Percentiles rank a stretch among this genome's conserved stretches.
Conservation (phyloP, 2,888 invertebrate species). For the Neuroscelio doddi region DNA sequence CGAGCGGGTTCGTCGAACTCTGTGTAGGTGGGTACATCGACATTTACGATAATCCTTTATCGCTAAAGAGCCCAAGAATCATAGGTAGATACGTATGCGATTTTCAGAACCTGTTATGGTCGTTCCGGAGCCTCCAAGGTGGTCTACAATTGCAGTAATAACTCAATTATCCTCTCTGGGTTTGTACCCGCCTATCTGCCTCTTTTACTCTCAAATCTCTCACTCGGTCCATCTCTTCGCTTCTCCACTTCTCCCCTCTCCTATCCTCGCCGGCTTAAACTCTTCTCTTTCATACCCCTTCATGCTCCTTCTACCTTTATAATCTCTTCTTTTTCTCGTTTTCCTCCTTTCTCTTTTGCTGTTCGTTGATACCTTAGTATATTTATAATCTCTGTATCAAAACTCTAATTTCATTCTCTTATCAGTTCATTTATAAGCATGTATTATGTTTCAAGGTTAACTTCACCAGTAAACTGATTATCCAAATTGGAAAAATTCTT, state of each 20-base stretch:
- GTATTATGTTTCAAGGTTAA: constrained; percentile 39
- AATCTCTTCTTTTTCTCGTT: constrained; percentile 30
- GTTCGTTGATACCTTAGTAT: constrained; percentile 22
- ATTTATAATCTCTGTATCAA: constrained; percentile 38
- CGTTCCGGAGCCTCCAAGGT: constrained; percentile 71
- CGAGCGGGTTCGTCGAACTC: constrained; percentile 42
- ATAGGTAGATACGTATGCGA: constrained; percentile 65
- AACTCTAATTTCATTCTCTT: constrained; percentile 27
- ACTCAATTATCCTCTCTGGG: constrained; percentile 72
- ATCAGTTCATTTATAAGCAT: constrained; percentile 23
- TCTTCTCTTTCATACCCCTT: constrained; percentile 35
- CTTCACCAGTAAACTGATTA: constrained; percentile 2
- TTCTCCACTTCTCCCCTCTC: constrained; percentile 43
- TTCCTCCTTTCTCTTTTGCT: constrained; percentile 30
- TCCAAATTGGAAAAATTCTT: no score
- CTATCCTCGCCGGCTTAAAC: constrained; percentile 41
- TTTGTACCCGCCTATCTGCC: constrained; percentile 70
- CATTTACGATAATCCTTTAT: constrained; percentile 65
- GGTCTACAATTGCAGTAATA: constrained; percentile 73
- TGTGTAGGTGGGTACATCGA: constrained; percentile 49
- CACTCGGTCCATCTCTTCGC: constrained; percentile 60
- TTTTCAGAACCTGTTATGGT: constrained; percentile 70
- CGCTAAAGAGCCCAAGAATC: constrained; percentile 66
- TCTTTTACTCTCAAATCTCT: constrained; percentile 71
- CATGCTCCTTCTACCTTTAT: constrained; percentile 42